phyloP scores from a whole-genome alignment of 2,888 invertebrate genomes.

The Acanthacorydalis orientalis region DNA sequence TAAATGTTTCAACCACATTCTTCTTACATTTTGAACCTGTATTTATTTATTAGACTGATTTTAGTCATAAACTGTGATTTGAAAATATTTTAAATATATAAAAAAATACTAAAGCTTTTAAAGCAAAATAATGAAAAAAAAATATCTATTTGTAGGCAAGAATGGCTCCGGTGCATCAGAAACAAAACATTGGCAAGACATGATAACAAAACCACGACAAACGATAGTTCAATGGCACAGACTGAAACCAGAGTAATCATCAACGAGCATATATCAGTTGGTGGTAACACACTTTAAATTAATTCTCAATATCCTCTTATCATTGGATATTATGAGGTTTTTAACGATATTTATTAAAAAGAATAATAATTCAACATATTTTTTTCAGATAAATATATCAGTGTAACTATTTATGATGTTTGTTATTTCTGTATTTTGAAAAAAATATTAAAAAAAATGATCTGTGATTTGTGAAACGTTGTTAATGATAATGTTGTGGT shows the following conservation, averaged over 20 bases:
- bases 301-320: too few species aligned
- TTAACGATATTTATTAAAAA: not conserved
- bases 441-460: not conserved
- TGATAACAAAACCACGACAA: slow-evolving; percentile 93
- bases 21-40: too few species aligned
- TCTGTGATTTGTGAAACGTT: slow-evolving; percentile 1
- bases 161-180: slow-evolving; percentile 89
- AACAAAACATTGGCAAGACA: slow-evolving; percentile 96
- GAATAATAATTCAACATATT: not conserved
- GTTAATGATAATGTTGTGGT: not conserved
- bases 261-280: not conserved
- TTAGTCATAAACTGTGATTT: not conserved
- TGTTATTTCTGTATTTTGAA: not conserved
- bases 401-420: not conserved
- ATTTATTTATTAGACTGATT: too few species aligned
- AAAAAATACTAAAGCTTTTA: slow-evolving; percentile 12
- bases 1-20: too few species aligned
- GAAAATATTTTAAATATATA: not conserved
- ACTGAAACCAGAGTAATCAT: slow-evolving; percentile 71
- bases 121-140: too few species aligned
- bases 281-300: not conserved
- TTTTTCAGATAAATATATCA: not conserved
- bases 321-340: not conserved
- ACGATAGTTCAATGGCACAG: slow-evolving; percentile 96
- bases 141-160: slow-evolving; percentile 48